phyloP scores from a whole-genome alignment of 2,888 invertebrate species.

The Eristalis arbustorum region DNA sequence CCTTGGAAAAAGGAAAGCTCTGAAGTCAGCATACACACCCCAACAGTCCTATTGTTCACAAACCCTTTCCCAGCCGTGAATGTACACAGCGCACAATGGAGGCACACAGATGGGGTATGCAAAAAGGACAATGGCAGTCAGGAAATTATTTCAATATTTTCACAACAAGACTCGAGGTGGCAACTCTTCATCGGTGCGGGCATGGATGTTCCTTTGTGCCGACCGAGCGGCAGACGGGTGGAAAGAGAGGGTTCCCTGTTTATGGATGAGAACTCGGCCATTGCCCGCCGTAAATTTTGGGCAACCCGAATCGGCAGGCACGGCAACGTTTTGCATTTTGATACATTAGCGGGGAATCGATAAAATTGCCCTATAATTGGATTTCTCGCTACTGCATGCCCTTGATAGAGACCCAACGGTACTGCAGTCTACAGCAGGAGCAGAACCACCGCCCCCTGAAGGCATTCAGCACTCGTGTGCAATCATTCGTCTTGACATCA shows the following conservation, averaged over 20 bases:
- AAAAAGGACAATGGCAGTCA: constrained; percentile 13
- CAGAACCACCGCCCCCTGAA: background rate
- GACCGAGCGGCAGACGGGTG: background rate
- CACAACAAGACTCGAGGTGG: background rate
- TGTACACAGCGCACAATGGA: constrained; percentile 19
- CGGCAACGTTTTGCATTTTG: background rate
- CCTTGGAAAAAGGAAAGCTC: background rate
- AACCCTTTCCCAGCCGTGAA: constrained; percentile 5
- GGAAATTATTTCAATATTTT: constrained; percentile 49
- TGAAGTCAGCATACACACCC: constrained; percentile 26
- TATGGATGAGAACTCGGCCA: background rate
- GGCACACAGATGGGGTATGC: background rate
- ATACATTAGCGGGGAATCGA: background rate
- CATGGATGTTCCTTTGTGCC: background rate
- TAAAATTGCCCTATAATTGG: background rate
- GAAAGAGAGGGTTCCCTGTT: background rate
- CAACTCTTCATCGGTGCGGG: background rate
- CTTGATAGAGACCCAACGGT: background rate
- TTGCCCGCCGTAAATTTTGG: background rate
- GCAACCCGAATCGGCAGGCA: background rate
- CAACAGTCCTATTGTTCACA: background rate
- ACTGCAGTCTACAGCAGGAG: too few species aligned
- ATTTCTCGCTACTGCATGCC: background rate
- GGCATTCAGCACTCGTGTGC: background rate
- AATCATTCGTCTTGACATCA: constrained; percentile 28